Conservation (phyloP, 2,888 invertebrate species). For the Ichneumoninae sp. region DNA sequence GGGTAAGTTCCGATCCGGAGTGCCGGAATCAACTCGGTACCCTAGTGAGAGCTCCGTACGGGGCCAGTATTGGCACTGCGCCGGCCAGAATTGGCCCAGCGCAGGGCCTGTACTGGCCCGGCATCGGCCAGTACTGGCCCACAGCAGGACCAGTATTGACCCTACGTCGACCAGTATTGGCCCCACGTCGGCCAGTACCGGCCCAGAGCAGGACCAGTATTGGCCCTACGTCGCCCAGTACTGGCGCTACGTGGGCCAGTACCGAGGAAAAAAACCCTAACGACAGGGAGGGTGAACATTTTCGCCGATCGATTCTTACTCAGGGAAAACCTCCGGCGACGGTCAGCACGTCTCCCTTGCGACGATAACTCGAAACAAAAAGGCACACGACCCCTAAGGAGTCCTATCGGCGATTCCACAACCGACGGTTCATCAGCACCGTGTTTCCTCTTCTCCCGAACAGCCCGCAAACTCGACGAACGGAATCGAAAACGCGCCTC, state of each 20-base stretch:
- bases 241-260: no score
- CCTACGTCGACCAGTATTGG: no score
- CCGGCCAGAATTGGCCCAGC: no score
- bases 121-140: no score
- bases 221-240: no score
- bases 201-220: no score
- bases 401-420: conserved; percentile 14
- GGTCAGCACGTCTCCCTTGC: neutral
- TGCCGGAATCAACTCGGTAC: neutral
- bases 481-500: conserved; percentile 6
- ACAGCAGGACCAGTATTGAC: no score
- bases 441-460: conserved; percentile 3
- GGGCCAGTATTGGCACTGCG: neutral
- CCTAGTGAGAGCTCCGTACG: neutral
- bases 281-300: neutral
- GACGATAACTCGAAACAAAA: conserved; percentile 3
- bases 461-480: neutral
- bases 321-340: neutral
- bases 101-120: no score
- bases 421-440: conserved; percentile 33
- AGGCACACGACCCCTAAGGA: conserved; percentile 7
- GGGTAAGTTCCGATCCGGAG: neutral
- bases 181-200: no score
- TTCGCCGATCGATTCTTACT: conserved; percentile 7
- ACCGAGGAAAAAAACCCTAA: neutral